Evolutionary conservation across 37 sponge, comb jelly and placozoan species (phyloP).

Genomic region (Aplysina aerophoba): DNA sequence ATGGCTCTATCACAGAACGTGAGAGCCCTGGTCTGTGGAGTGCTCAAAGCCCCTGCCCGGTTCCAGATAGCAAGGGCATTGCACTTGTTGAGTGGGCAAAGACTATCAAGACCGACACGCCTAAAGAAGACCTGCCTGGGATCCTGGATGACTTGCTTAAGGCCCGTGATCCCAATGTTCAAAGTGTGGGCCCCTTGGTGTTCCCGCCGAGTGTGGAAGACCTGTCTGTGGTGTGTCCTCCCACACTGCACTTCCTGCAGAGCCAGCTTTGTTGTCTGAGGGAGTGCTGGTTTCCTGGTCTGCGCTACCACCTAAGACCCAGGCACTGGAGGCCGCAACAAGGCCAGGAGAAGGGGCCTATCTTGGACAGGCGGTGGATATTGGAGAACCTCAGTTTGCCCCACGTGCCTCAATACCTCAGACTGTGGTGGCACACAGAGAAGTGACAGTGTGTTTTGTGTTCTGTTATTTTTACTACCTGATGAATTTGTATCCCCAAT

Average conservation of each 20-base stretch:
- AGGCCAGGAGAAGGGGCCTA: not conserved
- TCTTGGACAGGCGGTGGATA: constrained; percentile 3
- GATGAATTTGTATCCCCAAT: no score
- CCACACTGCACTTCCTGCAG: not conserved
- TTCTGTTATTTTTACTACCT: no score
- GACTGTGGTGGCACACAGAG: not conserved
- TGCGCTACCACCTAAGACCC: not conserved
- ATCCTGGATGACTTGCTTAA: not conserved
- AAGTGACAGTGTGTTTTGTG: no score
- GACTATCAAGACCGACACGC: constrained; percentile 2
- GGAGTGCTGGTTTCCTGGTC: constrained; percentile 27
- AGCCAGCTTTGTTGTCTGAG: not conserved
- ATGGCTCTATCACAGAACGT: no score
- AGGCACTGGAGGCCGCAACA: not conserved
- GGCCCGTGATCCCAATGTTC: not conserved
- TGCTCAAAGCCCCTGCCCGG: no score
- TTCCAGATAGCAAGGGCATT: not conserved
- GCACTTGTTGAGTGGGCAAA: not conserved
- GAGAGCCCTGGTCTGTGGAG: no score
- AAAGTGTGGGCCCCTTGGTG: not conserved
- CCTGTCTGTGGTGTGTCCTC: constrained; percentile 1
- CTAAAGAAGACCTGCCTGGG: not conserved
- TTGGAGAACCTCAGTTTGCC: not conserved
- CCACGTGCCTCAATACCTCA: not conserved
- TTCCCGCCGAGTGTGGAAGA: not conserved